Evolutionary conservation across 1,140 invertebrate species (phyloP), one percentile per base, ranked within the genome.

Genomic region (Eulimnadia texana): DNA sequence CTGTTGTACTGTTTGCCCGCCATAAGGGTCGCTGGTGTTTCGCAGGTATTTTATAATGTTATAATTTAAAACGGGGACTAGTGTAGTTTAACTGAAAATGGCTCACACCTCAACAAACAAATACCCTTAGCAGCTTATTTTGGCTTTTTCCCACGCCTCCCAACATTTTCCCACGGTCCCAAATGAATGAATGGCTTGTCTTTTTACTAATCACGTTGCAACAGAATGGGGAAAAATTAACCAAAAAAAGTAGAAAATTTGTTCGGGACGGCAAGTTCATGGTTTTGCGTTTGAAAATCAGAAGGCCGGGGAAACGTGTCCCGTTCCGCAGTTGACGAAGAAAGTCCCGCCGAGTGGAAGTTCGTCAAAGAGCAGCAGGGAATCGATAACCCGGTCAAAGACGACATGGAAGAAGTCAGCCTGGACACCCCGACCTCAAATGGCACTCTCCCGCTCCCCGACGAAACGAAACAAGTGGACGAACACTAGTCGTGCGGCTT

Each of bases 1-100:
- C 81, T 61, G 71, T 88, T 23, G 66, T 84, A 16, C 75, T 86
- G 50, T 86, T 87, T 70, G 85, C 85, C 51, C 82, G 84, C 65
- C 79, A 82, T 50, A 86, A 84, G 56, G 83, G 84, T 66, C 78
- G 84, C 71, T 88, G 85, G 85, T 88, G 85, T 72, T 88, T 88
- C 71, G 84, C 82, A 73, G 85, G 85, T 88, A 74, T 16, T 42
- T 16, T 16, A 42, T 16, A 42, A 42, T 9, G 6, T 16, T 16
- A 42, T 16, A 42, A 6, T 42, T 42, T 42, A 42, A 42, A 6
- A 42, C 33, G n/a, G n/a, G n/a, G n/a, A n/a, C n/a, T n/a, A n/a
- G n/a, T n/a, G n/a, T n/a, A n/a, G n/a, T n/a, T n/a, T n/a, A n/a
- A n/a, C n/a, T n/a, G n/a, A n/a, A n/a, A n/a, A n/a, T n/a, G n/a